Conservation (phyloP, 2,888 invertebrate species). For the Hermaeophaga mercurialis region DNA sequence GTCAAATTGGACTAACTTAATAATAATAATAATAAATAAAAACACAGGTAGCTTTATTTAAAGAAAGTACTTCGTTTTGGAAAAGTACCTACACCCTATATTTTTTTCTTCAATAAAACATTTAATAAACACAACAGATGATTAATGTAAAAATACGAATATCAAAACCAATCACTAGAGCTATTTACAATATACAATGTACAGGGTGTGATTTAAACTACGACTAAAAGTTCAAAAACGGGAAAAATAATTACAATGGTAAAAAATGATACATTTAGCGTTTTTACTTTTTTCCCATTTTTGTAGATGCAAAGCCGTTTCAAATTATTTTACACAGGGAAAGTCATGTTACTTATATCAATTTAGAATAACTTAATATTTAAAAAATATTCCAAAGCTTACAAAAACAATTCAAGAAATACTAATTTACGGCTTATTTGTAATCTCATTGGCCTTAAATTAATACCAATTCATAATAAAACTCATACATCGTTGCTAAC, state of each 20-base stretch:
- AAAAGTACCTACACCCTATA: slow-evolving; percentile 24
- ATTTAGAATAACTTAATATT: too few relatives aligned
- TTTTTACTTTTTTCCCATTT: neutral
- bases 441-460: too few relatives aligned
- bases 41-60: slow-evolving; percentile 21
- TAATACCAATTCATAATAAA: too few relatives aligned
- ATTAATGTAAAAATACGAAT: slow-evolving; percentile 18
- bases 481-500: too few relatives aligned
- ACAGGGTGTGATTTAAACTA: slow-evolving; percentile 23
- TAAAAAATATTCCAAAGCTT: too few relatives aligned
- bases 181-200: slow-evolving; percentile 25
- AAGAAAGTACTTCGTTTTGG: slow-evolving; percentile 11
- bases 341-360: neutral
- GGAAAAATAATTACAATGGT: neutral
- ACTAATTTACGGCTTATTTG: too few relatives aligned
- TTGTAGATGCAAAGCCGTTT: neutral
- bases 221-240: slow-evolving; percentile 7
- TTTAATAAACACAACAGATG: slow-evolving; percentile 20
- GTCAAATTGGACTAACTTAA: slow-evolving; percentile 14
- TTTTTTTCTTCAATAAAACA: slow-evolving; percentile 18
- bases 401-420: too few relatives aligned
- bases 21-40: slow-evolving; percentile 26
- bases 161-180: slow-evolving; percentile 25
- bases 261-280: neutral
- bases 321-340: neutral